Evolutionary conservation across 1,140 invertebrate genomes (phyloP).

Genomic region (Stegodyphus mimosarum): DNA sequence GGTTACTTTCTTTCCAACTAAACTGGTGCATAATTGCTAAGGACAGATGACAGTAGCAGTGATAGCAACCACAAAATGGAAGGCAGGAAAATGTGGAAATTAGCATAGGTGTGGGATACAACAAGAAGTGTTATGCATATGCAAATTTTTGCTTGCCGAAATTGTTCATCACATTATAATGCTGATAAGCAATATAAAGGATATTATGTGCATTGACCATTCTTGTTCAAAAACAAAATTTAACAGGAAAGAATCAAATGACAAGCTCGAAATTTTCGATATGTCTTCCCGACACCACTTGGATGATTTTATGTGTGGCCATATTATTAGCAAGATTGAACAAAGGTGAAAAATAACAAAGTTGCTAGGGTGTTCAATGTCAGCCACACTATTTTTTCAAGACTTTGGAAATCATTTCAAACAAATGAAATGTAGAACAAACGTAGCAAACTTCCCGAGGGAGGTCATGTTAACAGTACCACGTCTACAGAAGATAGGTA

Average conservation of each 20-base stretch:
- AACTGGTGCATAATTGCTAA: slow-evolving; percentile 1
- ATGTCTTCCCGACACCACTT: neutral
- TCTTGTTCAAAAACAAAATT: neutral
- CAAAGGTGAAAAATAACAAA: neutral
- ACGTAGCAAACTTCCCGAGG: neutral
- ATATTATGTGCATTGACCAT: neutral
- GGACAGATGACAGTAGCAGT: slow-evolving; percentile 2
- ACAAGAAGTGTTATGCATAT: neutral
- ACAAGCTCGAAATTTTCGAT: neutral
- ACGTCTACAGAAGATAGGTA: slow-evolving; percentile 6
- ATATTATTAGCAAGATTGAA: neutral
- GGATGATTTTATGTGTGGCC: neutral
- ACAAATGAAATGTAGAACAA: slow-evolving; percentile 2
- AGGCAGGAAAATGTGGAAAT: neutral
- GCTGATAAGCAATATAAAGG: neutral
- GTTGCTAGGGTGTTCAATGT: neutral
- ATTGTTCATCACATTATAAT: neutral
- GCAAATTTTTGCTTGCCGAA: neutral
- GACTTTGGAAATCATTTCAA: slow-evolving; percentile 3
- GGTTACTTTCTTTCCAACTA: neutral
- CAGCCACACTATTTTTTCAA: neutral
- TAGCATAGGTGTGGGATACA: neutral
- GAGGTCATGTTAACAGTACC: neutral
- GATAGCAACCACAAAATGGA: slow-evolving; percentile 1
- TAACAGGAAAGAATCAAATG: neutral